Percentiles rank a stretch among this genome's conserved stretches.
These are phyloP conservation scores for Laterallus jamaicensis DNA, from an alignment of 2,113 vertebrate species.

Conservation along the genomic window DNA sequence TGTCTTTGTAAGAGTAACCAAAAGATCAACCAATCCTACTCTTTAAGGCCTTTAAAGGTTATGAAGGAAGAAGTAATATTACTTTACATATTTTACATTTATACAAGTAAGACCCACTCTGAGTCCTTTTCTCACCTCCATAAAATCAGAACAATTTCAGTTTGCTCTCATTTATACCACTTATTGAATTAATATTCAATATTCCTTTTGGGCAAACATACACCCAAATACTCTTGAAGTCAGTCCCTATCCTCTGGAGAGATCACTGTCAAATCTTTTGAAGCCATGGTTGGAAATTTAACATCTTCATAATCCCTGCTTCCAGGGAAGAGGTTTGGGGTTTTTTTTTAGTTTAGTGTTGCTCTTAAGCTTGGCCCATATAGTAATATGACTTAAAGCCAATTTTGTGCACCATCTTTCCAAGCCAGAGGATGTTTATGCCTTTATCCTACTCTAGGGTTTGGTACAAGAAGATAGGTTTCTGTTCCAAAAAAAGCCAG, in stretches of 20 bases:
- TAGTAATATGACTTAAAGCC: background rate
- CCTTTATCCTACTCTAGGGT: background rate
- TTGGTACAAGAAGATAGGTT: background rate
- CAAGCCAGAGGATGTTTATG: background rate
- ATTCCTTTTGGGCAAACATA: background rate
- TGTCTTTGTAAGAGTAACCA: background rate
- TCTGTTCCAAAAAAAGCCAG: background rate
- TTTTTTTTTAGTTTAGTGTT: background rate
- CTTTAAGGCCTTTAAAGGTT: background rate
- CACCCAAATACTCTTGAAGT: background rate
- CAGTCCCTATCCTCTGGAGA: background rate
- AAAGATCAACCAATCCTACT: background rate
- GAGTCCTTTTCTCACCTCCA: background rate
- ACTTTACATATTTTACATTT: background rate
- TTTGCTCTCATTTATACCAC: background rate
- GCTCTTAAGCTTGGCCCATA: background rate
- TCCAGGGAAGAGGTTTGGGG: background rate
- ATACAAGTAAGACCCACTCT: background rate
- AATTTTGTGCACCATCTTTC: background rate
- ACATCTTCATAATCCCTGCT: background rate
- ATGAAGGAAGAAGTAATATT: background rate
- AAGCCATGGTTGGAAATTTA: background rate
- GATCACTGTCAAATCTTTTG: background rate
- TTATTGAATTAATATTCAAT: background rate
- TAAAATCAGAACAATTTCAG: background rate